Evolutionary conservation across 2,797 vertebrate genomes (phyloP).

Genomic region (Ceryle rudis): DNA sequence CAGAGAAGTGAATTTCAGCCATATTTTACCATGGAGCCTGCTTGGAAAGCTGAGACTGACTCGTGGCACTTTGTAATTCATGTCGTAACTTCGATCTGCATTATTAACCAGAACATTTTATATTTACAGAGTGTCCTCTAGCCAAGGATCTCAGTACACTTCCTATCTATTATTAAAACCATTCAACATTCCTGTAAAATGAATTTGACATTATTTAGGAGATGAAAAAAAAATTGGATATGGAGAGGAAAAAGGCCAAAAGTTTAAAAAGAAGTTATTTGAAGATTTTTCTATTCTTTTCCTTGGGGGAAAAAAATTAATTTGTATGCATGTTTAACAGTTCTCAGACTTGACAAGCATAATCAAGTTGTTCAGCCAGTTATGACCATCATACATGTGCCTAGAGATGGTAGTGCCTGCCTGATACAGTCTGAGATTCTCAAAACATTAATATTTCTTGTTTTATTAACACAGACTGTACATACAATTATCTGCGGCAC

Average conservation of each 20-base stretch:
- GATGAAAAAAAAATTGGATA: not conserved
- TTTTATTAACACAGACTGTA: not conserved
- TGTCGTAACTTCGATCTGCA: not conserved
- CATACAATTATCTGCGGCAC: not conserved
- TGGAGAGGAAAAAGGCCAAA: not conserved
- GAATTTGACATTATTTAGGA: not conserved
- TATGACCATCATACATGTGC: not conserved
- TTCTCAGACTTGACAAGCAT: not conserved
- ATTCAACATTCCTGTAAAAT: not conserved
- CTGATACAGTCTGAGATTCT: not conserved
- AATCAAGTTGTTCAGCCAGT: not conserved
- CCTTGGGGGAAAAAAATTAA: not conserved
- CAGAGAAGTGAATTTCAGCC: not conserved
- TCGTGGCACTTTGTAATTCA: not conserved
- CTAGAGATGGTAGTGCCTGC: not conserved
- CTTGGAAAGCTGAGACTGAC: not conserved
- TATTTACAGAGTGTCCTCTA: not conserved
- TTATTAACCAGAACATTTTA: slow-evolving; percentile 7
- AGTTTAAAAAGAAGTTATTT: not conserved
- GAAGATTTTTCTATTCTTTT: not conserved
- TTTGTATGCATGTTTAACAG: not conserved
- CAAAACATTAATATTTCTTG: not conserved
- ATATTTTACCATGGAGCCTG: not conserved
- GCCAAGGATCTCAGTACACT: not conserved
- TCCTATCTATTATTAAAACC: slow-evolving; percentile 16